Percentiles rank a stretch among this genome's conserved stretches.
These are phyloP conservation scores for Brachypteracias leptosomus DNA, from an alignment of 2,113 vertebrate species.

Conservation along the genomic window DNA sequence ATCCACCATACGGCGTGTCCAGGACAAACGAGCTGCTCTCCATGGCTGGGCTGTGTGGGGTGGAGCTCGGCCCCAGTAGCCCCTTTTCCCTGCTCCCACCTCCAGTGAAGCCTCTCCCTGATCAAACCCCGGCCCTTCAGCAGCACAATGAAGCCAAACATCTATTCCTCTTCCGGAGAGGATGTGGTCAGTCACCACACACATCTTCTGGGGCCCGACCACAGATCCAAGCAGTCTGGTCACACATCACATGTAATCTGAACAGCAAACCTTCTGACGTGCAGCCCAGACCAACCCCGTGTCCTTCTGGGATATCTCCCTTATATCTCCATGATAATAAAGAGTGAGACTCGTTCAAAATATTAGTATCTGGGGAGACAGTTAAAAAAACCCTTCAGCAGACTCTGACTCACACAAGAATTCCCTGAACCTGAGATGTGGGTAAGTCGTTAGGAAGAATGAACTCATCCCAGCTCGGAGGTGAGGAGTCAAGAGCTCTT, in stretches of 20 bases:
- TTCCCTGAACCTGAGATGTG: constrained; percentile 32
- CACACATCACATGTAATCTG: constrained; percentile 34
- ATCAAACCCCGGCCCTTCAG: background rate
- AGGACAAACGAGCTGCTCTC: background rate
- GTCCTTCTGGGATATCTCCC: background rate
- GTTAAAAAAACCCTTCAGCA: background rate
- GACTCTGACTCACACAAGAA: constrained; percentile 26
- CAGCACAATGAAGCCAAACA: constrained; percentile 11
- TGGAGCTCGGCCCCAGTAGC: background rate
- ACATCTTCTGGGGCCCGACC: constrained; percentile 34
- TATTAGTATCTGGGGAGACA: constrained; percentile 25
- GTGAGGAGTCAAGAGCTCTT: background rate
- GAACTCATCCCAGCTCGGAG: constrained; percentile 20
- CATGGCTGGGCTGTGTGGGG: background rate
- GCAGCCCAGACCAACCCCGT: background rate
- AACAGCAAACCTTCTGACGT: constrained; percentile 22
- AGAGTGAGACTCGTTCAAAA: constrained; percentile 35
- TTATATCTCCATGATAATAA: constrained; percentile 18
- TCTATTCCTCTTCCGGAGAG: constrained; percentile 28
- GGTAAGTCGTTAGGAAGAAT: background rate
- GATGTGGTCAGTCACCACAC: constrained; percentile 58
- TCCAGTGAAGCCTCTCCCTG: background rate
- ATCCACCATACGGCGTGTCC: background rate
- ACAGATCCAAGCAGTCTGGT: constrained; percentile 29
- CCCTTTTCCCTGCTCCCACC: background rate